These are phyloP conservation scores for Amazona vittata DNA, from an alignment of 2,113 vertebrate genomes.

Conservation along the genomic window DNA sequence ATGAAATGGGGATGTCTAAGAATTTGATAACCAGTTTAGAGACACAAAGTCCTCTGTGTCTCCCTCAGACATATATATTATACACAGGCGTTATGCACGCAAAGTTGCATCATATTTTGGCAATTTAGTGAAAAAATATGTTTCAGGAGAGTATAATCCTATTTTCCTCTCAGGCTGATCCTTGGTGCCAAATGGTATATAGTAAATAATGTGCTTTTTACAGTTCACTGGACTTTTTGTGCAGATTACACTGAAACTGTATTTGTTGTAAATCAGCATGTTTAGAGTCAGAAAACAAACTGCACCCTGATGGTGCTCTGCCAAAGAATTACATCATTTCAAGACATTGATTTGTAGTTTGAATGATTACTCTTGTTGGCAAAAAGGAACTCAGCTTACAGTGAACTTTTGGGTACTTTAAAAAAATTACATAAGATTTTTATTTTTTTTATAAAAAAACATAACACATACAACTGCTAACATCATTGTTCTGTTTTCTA, in stretches of 20 bases:
- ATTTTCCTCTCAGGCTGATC: not conserved
- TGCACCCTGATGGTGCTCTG: not conserved
- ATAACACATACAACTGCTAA: not conserved
- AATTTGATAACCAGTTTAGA: not conserved
- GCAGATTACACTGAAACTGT: not conserved
- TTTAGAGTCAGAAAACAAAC: not conserved
- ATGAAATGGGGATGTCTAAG: not conserved
- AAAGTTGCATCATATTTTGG: not conserved
- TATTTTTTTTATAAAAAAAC: not conserved
- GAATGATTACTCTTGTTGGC: not conserved
- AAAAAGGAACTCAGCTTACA: not conserved
- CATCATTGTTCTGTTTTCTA: not conserved
- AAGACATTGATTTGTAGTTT: not conserved
- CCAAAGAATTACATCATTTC: not conserved
- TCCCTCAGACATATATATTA: not conserved
- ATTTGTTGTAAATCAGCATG: not conserved
- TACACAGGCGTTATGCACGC: accelerated
- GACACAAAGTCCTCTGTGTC: not conserved
- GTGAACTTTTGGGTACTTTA: not conserved
- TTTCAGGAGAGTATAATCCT: not conserved
- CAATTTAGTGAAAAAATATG: not conserved
- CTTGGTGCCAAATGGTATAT: not conserved
- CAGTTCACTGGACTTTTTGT: not conserved
- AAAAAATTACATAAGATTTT: not conserved
- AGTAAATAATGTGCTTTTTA: not conserved